A percentile compares a stretch with the other conserved stretches of the same genome.
Evolutionary conservation across 2,113 vertebrate species (phyloP).

Genomic region (Anser cygnoides): DNA sequence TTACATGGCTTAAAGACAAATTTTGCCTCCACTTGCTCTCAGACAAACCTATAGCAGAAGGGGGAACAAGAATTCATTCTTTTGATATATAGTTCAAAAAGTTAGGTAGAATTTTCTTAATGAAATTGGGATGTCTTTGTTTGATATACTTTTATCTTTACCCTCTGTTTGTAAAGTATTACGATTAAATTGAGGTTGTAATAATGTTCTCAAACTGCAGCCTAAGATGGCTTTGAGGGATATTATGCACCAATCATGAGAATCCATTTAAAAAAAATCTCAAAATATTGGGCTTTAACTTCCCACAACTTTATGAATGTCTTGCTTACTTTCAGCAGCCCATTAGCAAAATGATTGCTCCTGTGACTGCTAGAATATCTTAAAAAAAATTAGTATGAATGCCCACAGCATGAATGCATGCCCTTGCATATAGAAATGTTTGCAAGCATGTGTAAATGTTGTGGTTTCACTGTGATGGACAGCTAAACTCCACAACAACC

Average conservation of each 20-base stretch:
- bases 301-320: background rate
- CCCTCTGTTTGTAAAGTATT: background rate
- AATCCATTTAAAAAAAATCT: background rate
- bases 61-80: background rate
- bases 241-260: background rate
- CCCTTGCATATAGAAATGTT: background rate
- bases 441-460: background rate
- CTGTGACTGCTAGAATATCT: background rate
- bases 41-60: background rate
- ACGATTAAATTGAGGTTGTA: background rate
- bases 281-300: background rate
- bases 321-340: background rate
- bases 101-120: background rate
- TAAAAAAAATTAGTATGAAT: background rate
- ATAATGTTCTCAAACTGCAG: background rate
- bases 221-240: background rate
- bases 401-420: background rate
- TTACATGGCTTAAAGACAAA: fast-evolving
- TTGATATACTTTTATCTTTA: background rate
- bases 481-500: too few species aligned
- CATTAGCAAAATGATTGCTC: background rate
- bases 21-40: background rate
- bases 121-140: background rate
- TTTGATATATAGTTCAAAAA: background rate
- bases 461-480: too few species aligned